phyloP scores from a whole-genome alignment of 2,888 invertebrate genomes.

The Phyllotreta cruciferae region DNA sequence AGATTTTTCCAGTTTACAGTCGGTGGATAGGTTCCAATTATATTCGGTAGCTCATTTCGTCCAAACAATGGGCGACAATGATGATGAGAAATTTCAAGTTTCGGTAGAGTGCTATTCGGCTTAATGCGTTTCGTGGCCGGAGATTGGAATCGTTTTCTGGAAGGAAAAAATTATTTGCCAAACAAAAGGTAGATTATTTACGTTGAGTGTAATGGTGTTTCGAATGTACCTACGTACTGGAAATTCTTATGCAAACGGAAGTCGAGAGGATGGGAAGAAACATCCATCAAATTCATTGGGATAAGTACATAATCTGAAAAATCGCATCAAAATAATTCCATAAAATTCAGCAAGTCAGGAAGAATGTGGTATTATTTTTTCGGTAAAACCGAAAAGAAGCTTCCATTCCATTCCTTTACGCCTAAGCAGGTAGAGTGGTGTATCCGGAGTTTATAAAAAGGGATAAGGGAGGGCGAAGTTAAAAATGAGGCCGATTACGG shows the following conservation, averaged over 20 bases:
- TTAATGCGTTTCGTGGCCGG: constrained; percentile 21
- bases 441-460: constrained; percentile 46
- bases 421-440: constrained; percentile 33
- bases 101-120: constrained; percentile 19
- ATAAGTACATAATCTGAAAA: constrained; percentile 13
- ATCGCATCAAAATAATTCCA: constrained; percentile 23
- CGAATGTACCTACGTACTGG: constrained; percentile 2
- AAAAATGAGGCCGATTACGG: constrained; percentile 53
- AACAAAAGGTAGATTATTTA: constrained; percentile 17
- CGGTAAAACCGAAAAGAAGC: constrained; percentile 19
- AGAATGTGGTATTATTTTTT: constrained; percentile 24
- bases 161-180: constrained; percentile 16
- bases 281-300: constrained; percentile 20
- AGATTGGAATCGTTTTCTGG: constrained; percentile 22
- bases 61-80: constrained; percentile 39
- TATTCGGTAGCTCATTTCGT: constrained; percentile 41
- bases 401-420: constrained; percentile 15
- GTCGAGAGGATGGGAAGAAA: not conserved
- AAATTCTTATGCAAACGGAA: not conserved
- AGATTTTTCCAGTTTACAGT: constrained; percentile 36
- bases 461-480: constrained; percentile 48
- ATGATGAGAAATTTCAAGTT: constrained; percentile 25
- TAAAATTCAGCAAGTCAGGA: constrained; percentile 24
- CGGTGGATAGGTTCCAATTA: constrained; percentile 40
- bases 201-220: not conserved